Percentiles rank a stretch among this genome's conserved stretches.
Evolutionary conservation across 37 sponge, comb jelly and placozoan genomes (phyloP).

Genomic region (Hexactinellida sp.): DNA sequence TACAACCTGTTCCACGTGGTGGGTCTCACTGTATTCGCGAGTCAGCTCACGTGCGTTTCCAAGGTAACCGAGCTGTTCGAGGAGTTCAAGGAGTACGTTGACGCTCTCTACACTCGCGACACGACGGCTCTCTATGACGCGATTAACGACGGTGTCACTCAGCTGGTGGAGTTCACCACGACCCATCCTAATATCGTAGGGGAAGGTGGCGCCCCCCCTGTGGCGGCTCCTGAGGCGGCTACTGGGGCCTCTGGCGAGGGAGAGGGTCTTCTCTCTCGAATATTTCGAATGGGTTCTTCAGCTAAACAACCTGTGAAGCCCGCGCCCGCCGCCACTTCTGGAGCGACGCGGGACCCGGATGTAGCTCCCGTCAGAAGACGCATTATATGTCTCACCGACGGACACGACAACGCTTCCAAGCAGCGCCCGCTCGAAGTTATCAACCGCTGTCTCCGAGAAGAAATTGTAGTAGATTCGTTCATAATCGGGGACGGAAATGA

Average conservation of each 20-base stretch:
- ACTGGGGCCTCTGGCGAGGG: neutral
- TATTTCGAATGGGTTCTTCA: neutral
- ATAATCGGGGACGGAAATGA: slow-evolving; percentile 16
- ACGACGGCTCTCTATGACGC: neutral
- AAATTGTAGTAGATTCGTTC: slow-evolving; percentile 19
- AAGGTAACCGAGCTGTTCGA: slow-evolving; percentile 3
- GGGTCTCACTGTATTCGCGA: neutral
- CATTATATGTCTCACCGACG: slow-evolving; percentile 21
- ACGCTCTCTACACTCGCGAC: neutral
- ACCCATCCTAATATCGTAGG: neutral
- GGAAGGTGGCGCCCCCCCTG: neutral
- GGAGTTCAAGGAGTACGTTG: neutral
- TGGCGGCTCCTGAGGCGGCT: neutral
- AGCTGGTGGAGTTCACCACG: neutral
- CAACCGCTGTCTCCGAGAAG: neutral
- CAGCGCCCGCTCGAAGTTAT: neutral
- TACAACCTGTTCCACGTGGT: neutral
- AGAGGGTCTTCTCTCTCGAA: neutral
- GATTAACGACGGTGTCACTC: neutral
- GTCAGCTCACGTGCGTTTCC: neutral
- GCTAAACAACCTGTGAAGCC: neutral
- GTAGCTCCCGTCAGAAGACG: neutral
- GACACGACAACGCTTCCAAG: slow-evolving; percentile 21
- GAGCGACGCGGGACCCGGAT: neutral
- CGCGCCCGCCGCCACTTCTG: neutral